These are phyloP conservation scores for Plebejus melissa DNA, from an alignment of 2,888 invertebrate genomes.

Conservation along the genomic window DNA sequence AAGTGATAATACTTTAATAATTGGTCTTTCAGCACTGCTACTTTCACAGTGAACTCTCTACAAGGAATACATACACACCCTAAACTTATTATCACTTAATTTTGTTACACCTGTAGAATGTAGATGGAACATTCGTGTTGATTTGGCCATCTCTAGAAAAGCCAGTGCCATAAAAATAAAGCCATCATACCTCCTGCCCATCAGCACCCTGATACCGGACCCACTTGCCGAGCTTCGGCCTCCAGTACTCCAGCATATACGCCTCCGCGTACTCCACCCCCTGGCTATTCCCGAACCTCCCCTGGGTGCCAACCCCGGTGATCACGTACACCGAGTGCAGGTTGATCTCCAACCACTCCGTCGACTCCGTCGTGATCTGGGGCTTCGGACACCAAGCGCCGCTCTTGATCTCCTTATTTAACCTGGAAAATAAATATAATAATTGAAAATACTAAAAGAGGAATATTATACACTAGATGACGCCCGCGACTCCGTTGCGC, in stretches of 20 bases:
- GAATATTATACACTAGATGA: too few species aligned
- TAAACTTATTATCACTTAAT: too few species aligned
- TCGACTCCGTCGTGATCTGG: conserved; percentile 86
- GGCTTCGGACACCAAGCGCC: conserved; percentile 96
- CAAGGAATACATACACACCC: too few species aligned
- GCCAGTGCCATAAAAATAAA: neutral
- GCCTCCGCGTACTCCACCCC: conserved; percentile 92
- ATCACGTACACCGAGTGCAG: conserved; percentile 88
- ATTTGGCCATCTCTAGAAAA: too few species aligned
- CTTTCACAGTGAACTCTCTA: too few species aligned
- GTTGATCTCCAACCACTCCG: conserved; percentile 90
- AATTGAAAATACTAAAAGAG: too few species aligned
- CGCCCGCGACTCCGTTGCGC: too few species aligned
- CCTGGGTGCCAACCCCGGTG: conserved; percentile 90
- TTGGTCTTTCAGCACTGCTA: too few species aligned
- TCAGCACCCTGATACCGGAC: conserved; percentile 86
- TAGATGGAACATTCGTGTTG: too few species aligned
- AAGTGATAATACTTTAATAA: too few species aligned
- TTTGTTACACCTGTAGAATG: too few species aligned
- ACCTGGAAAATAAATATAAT: conserved; percentile 69
- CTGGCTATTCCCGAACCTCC: conserved; percentile 94
- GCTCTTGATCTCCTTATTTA: conserved; percentile 88
- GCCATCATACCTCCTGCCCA: conserved; percentile 85
- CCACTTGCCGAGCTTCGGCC: conserved; percentile 89
- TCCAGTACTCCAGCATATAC: conserved; percentile 91